Conservation (phyloP, 1,140 invertebrate species). For the Leptoteleia sp. region DNA sequence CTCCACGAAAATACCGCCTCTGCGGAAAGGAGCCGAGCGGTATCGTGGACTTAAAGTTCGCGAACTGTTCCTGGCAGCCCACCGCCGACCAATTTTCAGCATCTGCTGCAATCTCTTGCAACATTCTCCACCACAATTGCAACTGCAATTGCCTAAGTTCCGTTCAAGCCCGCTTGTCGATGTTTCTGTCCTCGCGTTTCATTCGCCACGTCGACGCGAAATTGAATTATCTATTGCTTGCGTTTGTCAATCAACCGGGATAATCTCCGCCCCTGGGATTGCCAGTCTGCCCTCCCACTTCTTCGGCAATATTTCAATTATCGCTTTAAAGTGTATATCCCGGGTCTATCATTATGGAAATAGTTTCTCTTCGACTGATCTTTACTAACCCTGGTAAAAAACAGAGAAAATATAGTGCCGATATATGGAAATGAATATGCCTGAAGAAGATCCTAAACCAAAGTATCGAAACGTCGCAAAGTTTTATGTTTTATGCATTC, state of each 20-base stretch:
- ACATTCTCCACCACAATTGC: slow-evolving; percentile 26
- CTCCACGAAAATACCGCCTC: slow-evolving; percentile 7
- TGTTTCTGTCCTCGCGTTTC: slow-evolving; percentile 37
- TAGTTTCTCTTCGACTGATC: no score
- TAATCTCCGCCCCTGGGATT: slow-evolving; percentile 9
- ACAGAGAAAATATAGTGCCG: no score
- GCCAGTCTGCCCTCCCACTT: no score
- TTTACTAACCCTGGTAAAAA: no score
- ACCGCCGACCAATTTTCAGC: slow-evolving; percentile 42
- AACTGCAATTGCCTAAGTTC: slow-evolving; percentile 51
- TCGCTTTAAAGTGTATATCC: no score
- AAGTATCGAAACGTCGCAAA: no score
- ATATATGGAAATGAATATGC: no score
- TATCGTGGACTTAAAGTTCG: no score
- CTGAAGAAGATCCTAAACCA: no score
- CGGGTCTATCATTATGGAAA: no score
- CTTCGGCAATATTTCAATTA: slow-evolving; percentile 19
- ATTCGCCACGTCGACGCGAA: slow-evolving; percentile 35
- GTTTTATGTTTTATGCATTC: no score
- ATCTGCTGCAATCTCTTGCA: slow-evolving; percentile 45
- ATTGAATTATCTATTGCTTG: slow-evolving; percentile 51
- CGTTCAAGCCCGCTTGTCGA: slow-evolving; percentile 24
- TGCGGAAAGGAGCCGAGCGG: not conserved
- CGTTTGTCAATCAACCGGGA: slow-evolving; percentile 34
- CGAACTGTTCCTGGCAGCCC: slow-evolving; percentile 3